phyloP scores from a whole-genome alignment of 2,888 invertebrate species.

The Rotaria sp. region DNA sequence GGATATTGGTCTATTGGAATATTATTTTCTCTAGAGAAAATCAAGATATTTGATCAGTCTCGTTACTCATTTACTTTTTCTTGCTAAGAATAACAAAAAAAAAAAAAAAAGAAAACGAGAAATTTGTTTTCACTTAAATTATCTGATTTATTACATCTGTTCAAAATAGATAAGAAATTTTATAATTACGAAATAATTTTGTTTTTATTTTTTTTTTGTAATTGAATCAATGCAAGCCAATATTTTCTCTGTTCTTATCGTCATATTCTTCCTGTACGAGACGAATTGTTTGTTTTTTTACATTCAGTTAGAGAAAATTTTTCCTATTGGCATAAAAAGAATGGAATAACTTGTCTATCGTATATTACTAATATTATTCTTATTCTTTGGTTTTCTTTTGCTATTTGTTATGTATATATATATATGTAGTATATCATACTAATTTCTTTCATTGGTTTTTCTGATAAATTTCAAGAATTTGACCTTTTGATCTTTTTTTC shows the following conservation, averaged over 20 bases:
- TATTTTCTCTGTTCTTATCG: too few species aligned
- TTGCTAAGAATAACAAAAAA: background rate
- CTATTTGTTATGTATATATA: background rate
- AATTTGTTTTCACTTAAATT: background rate
- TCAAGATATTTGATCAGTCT: background rate
- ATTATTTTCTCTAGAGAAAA: background rate
- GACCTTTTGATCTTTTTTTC: slow-evolving; percentile 19
- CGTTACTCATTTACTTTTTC: background rate
- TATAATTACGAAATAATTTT: too few species aligned
- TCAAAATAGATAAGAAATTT: background rate
- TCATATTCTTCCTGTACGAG: too few species aligned
- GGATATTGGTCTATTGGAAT: background rate
- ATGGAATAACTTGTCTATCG: too few species aligned
- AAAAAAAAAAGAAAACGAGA: too few species aligned
- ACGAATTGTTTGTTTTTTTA: too few species aligned
- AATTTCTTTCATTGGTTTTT: background rate
- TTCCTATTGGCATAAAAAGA: too few species aligned
- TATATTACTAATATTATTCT: too few species aligned
- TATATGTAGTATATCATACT: too few species aligned
- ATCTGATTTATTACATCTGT: background rate
- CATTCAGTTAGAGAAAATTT: too few species aligned
- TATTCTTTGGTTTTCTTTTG: background rate
- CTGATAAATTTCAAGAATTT: slow-evolving; percentile 8
- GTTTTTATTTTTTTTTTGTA: too few species aligned
- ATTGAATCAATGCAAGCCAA: too few species aligned